phyloP scores from a whole-genome alignment of 2,113 vertebrate genomes.

The Phylloscopus whistleri region DNA sequence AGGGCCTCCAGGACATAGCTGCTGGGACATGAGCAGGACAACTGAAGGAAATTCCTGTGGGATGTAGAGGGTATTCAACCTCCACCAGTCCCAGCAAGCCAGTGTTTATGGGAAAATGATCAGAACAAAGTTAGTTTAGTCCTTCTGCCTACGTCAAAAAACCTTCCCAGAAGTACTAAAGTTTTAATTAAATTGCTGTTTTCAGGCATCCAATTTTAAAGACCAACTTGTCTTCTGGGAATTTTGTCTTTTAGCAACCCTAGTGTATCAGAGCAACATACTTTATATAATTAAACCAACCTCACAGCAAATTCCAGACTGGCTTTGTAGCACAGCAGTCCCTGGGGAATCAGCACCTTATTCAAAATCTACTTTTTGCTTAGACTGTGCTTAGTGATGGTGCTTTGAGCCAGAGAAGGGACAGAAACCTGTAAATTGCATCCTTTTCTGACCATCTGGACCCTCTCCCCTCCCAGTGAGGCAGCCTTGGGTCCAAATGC shows the following conservation, averaged over 20 bases:
- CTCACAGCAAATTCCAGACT: not conserved
- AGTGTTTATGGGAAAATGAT: not conserved
- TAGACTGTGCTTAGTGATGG: not conserved
- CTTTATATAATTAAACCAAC: not conserved
- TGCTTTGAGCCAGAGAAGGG: not conserved
- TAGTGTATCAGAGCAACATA: not conserved
- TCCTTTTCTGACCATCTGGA: not conserved
- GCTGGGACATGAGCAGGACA: not conserved
- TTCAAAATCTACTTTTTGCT: not conserved
- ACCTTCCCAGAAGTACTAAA: slow-evolving; percentile 2
- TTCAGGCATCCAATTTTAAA: not conserved
- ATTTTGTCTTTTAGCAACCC: not conserved
- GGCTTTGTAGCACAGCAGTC: not conserved
- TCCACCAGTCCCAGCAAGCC: not conserved
- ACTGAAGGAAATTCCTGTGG: not conserved
- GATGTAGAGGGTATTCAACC: not conserved
- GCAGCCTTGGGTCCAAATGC: not conserved
- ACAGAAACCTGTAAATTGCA: not conserved
- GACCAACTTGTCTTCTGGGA: not conserved
- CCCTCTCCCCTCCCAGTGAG: not conserved
- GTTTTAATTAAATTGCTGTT: slow-evolving; percentile 8
- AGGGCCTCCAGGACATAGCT: not conserved
- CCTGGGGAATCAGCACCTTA: not conserved
- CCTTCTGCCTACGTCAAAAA: not conserved
- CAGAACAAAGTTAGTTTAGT: not conserved